Conservation (phyloP, 2,113 vertebrate species). For the Zonotrichia leucophrys region DNA sequence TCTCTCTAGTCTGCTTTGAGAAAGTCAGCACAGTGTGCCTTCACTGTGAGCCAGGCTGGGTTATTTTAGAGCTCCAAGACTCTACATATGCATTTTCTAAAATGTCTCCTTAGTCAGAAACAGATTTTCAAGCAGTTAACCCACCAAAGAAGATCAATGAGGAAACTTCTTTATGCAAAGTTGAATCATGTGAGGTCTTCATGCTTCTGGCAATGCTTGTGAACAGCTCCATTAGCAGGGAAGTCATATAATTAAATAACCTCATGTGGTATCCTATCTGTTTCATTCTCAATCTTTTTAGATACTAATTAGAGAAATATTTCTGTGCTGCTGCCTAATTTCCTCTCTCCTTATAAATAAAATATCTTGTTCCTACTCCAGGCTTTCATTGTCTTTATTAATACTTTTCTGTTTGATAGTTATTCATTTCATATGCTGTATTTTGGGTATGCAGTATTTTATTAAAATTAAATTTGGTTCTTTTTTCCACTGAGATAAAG, state of each 20-base stretch:
- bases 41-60: not conserved
- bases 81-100: not conserved
- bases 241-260: conserved; percentile 55
- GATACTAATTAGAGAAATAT: conserved; percentile 61
- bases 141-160: conserved; percentile 66
- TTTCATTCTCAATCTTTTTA: conserved; percentile 34
- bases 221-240: conserved; percentile 49
- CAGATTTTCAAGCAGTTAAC: conserved; percentile 46
- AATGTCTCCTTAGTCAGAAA: conserved; percentile 25
- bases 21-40: not conserved
- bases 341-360: not conserved
- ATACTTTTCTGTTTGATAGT: not conserved
- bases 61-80: not conserved
- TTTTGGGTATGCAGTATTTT: not conserved
- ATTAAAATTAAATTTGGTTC: not conserved
- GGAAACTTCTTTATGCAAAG: conserved; percentile 5
- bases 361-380: conserved; percentile 1
- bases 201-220: conserved; percentile 50
- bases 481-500: not conserved
- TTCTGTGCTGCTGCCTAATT: conserved; percentile 20
- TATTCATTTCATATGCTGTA: not conserved
- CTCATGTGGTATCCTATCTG: conserved; percentile 49
- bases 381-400: conserved; percentile 4
- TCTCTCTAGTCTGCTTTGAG: not conserved
- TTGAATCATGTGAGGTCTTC: conserved; percentile 53